Conservation (phyloP, 30 jellyfish, hydroid and myxozoan species). For the Thelohanellus kitauei region DNA sequence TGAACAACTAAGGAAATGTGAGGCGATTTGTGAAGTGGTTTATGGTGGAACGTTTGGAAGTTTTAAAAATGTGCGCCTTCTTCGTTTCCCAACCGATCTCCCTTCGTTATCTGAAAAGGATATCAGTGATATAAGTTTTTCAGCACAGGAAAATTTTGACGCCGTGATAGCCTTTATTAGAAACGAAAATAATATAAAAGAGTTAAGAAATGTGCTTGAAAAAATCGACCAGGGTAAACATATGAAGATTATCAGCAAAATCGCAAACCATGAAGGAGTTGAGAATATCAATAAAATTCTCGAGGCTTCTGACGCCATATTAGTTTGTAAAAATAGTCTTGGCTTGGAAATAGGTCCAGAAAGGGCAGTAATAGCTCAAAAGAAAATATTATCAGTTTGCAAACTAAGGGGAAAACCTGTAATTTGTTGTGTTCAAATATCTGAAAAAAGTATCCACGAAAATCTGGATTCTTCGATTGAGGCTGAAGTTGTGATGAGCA, state of each 20-base stretch:
- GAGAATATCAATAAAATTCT: slow-evolving; percentile 34
- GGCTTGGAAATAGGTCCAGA: slow-evolving; percentile 92
- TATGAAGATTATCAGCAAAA: slow-evolving; percentile 36
- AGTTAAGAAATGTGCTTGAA: slow-evolving; percentile 33
- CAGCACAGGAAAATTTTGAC: slow-evolving; percentile 48
- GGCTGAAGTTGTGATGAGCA: slow-evolving; percentile 58
- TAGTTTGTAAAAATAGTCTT: slow-evolving; percentile 91
- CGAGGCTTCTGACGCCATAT: slow-evolving; percentile 52
- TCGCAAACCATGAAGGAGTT: slow-evolving; percentile 83
- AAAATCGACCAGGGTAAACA: slow-evolving; percentile 47
- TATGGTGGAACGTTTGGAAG: slow-evolving; percentile 55
- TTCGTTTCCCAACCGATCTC: slow-evolving; percentile 38
- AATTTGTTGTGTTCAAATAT: slow-evolving; percentile 83
- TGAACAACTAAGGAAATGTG: slow-evolving; percentile 17
- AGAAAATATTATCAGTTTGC: slow-evolving; percentile 43
- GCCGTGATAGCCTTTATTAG: slow-evolving; percentile 81
- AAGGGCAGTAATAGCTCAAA: slow-evolving; percentile 71
- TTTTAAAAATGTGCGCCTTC: slow-evolving; percentile 59
- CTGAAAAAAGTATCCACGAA: slow-evolving; percentile 45
- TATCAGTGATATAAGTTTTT: slow-evolving; percentile 26
- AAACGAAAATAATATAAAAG: slow-evolving; percentile 34
- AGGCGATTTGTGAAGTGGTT: slow-evolving; percentile 21
- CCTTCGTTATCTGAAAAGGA: slow-evolving; percentile 93
- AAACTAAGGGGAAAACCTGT: slow-evolving; percentile 61
- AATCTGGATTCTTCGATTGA: slow-evolving; percentile 89